Evolutionary conservation across 2,113 vertebrate species (phyloP), one percentile per base, ranked within the genome.

Genomic region (Hyla sarda): DNA sequence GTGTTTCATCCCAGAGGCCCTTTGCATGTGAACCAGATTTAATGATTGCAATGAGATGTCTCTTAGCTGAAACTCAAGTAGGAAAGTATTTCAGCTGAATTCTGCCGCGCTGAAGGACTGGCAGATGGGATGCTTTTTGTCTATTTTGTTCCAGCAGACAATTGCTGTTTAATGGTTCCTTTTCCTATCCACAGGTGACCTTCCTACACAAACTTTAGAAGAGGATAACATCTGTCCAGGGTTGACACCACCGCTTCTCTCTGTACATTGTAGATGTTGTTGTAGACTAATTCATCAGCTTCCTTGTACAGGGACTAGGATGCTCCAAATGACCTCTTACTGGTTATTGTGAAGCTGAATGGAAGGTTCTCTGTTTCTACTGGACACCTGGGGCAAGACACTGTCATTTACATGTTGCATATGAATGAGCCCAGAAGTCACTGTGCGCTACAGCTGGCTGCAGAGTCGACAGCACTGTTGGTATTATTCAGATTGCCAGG

Each of bases 141-240:
- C 72, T 30, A 2, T 82, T 82, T 82, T 82, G 79, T 65, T 67
- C 60, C 60, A 65, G 17, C 79, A 60, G 82, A 84, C 82, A 84
- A 84, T 75, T 83, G 72, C 82, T 71, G 50, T 56, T 72, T 84
- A 45, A 84, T 84, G 54, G 72, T 76, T 75, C 82, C 82, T 76
- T 54, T 62, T 34, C 71, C 60, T 75, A 84, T 60, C 82, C 82
- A 84, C 82, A 84, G 82, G 82, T 84, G 82, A 84, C 82, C 82
- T 60, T 84, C 82, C 72, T 75, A 62, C 13, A 28, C 54, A 84
- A 84, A 75, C 82, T 84, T 83, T 84, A 37, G 32, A 34, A 84
- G 62, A 76, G 82, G 25, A 83, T 75, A 84, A 84, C 82, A 84
- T 84, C 82, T 75, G 82, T 48, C 69, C 19, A 30, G 54, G 71